A percentile compares a stretch with the other conserved stretches of the same genome.
These are phyloP conservation scores for Netelia virgata DNA, from an alignment of 2,888 invertebrate species.

Conservation along the genomic window DNA sequence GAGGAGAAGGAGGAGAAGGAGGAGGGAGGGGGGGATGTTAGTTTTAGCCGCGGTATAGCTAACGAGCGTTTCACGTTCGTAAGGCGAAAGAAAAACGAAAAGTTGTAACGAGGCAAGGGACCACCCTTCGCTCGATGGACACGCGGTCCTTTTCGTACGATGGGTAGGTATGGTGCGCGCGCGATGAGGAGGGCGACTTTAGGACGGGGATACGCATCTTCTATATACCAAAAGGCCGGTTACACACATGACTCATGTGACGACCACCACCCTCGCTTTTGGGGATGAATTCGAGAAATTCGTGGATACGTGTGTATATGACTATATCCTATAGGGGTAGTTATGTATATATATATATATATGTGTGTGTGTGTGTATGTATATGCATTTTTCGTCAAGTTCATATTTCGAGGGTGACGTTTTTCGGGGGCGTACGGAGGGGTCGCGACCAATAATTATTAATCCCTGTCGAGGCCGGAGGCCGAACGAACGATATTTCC, in stretches of 20 bases:
- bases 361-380: neutral
- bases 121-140: constrained; percentile 80
- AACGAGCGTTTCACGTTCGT: constrained; percentile 75
- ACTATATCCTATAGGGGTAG: too few relatives aligned
- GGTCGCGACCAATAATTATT: constrained; percentile 61
- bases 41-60: constrained; percentile 52
- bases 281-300: constrained; percentile 82
- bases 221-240: constrained; percentile 25
- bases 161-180: constrained; percentile 57
- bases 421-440: constrained; percentile 33
- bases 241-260: constrained; percentile 81
- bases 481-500: neutral
- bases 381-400: constrained; percentile 76
- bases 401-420: constrained; percentile 54
- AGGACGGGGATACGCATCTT: constrained; percentile 53
- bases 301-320: constrained; percentile 71
- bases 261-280: constrained; percentile 79
- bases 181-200: constrained; percentile 71
- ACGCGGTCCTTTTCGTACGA: constrained; percentile 68
- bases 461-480: constrained; percentile 31
- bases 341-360: neutral
- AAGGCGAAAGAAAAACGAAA: constrained; percentile 78
- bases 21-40: neutral
- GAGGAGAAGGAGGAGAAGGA: too few relatives aligned
- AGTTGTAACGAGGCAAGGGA: constrained; percentile 77